phyloP scores from a whole-genome alignment of 2,888 invertebrate genomes.

The Melanophora roralis region DNA sequence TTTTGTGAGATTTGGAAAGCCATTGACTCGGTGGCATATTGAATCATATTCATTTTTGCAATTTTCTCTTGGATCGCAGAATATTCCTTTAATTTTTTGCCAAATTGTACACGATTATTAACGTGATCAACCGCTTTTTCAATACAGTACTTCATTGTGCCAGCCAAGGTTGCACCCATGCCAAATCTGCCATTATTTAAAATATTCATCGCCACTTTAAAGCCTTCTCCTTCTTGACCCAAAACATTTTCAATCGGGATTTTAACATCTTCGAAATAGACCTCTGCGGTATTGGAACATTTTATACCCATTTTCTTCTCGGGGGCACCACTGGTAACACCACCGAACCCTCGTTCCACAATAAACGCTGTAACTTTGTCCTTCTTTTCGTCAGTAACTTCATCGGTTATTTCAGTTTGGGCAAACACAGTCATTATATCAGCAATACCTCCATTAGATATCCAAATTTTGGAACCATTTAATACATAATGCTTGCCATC shows the following conservation, averaged over 20 bases:
- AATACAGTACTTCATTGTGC: slow-evolving; percentile 93
- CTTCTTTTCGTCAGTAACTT: slow-evolving; percentile 81
- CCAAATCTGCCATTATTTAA: slow-evolving; percentile 98
- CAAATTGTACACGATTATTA: slow-evolving; percentile 91
- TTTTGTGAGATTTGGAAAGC: slow-evolving; percentile 97
- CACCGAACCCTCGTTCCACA: slow-evolving; percentile 95
- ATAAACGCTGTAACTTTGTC: slow-evolving; percentile 95
- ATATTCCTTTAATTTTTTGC: slow-evolving; percentile 87
- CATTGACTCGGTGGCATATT: slow-evolving; percentile 94
- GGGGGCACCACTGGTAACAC: slow-evolving; percentile 93
- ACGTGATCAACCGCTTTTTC: slow-evolving; percentile 96
- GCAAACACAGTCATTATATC: slow-evolving; percentile 99
- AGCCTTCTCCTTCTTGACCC: slow-evolving; percentile 91
- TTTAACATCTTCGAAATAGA: slow-evolving; percentile 95
- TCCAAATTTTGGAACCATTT: slow-evolving; percentile 99
- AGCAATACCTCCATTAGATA: slow-evolving; percentile 97
- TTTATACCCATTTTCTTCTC: slow-evolving; percentile 99
- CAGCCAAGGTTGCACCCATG: slow-evolving; percentile 95
- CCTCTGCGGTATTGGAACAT: slow-evolving; percentile 95
- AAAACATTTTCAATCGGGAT: slow-evolving; percentile 93
- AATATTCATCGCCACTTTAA: slow-evolving; percentile 96
- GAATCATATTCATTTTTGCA: slow-evolving; percentile 93
- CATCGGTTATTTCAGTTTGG: slow-evolving; percentile 87
- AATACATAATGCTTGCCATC: slow-evolving; percentile 95
- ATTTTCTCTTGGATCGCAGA: slow-evolving; percentile 95